phyloP scores from a whole-genome alignment of 1,140 invertebrate genomes.

The Brachionus rotundiformis region DNA sequence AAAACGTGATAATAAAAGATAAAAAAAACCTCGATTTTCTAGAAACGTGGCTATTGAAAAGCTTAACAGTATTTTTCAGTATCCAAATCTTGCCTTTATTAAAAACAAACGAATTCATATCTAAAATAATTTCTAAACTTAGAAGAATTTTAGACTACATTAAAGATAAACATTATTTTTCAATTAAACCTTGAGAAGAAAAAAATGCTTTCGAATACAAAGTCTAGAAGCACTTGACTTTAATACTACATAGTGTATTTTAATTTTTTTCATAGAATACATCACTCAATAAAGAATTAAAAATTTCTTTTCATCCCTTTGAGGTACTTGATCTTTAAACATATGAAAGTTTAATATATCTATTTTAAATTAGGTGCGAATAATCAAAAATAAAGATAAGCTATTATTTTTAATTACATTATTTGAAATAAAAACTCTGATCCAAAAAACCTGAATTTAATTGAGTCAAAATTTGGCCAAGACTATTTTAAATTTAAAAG shows the following conservation, averaged over 20 bases:
- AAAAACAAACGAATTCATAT: constrained; percentile 13
- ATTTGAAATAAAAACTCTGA: not conserved
- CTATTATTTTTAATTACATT: not conserved
- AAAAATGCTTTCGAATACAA: not conserved
- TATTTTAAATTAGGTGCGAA: constrained; percentile 16
- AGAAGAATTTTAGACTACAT: not conserved
- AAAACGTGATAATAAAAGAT: not conserved
- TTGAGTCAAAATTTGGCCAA: not conserved
- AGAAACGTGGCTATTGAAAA: constrained; percentile 32
- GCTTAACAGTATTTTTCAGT: not conserved
- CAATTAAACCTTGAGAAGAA: not conserved
- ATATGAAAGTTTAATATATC: not conserved
- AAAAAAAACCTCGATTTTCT: constrained; percentile 19
- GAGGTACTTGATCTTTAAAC: not conserved
- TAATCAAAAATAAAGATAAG: not conserved
- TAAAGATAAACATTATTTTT: constrained; percentile 17
- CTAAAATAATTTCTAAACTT: not conserved
- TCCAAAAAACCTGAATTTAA: not conserved
- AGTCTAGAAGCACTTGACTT: not conserved
- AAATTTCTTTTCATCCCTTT: not conserved
- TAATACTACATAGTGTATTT: not conserved
- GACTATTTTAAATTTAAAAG: not conserved
- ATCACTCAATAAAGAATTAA: not conserved
- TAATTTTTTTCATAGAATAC: not conserved
- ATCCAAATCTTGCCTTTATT: not conserved